phyloP scores from a whole-genome alignment of 2,888 invertebrate species.

The Campopleginae sp. region DNA sequence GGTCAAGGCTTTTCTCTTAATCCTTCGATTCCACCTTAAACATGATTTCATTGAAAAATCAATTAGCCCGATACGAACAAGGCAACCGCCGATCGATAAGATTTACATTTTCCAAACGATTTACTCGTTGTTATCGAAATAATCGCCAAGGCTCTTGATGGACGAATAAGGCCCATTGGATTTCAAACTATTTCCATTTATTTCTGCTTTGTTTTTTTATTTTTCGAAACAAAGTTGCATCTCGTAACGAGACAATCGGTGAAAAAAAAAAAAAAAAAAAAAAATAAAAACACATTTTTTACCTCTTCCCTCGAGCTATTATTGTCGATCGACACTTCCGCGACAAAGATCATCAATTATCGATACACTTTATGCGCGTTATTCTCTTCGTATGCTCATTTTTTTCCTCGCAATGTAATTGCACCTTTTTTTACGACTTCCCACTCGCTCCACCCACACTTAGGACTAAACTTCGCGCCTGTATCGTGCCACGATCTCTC shows the following conservation, averaged over 20 bases:
- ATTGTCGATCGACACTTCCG: background rate
- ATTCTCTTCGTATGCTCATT: background rate
- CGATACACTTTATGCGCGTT: constrained; percentile 7
- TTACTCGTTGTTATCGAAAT: background rate
- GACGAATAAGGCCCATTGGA: background rate
- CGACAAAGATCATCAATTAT: constrained; percentile 20
- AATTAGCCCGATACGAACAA: background rate
- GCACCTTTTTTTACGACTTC: constrained; percentile 38
- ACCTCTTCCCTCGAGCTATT: background rate
- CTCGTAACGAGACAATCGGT: background rate
- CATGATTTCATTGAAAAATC: constrained; percentile 5
- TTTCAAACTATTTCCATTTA: background rate
- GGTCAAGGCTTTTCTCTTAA: constrained; percentile 35
- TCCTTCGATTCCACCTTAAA: constrained; percentile 12
- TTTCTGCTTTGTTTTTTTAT: background rate
- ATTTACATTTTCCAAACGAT: background rate
- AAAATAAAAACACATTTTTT: background rate
- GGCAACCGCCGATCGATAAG: background rate
- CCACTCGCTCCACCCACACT: constrained; percentile 58
- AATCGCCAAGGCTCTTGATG: background rate
- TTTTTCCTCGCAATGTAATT: constrained; percentile 14
- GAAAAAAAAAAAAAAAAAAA: background rate
- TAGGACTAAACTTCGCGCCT: constrained; percentile 1
- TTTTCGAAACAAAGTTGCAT: background rate
- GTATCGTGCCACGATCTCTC: constrained; percentile 1